Evolutionary conservation across 2,888 invertebrate genomes (phyloP).

Genomic region (Calephelis perditalis): DNA sequence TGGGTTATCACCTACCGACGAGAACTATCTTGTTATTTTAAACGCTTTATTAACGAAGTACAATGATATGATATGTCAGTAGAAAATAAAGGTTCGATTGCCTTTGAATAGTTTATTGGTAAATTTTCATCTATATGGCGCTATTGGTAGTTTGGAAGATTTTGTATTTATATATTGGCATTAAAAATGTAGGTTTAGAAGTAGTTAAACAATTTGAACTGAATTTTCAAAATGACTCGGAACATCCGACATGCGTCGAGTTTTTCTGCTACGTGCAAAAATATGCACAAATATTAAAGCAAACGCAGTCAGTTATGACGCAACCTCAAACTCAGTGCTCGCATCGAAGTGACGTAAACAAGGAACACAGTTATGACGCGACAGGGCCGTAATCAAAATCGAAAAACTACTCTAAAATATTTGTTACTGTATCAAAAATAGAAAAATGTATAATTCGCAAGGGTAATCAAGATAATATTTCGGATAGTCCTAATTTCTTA

Average conservation of each 20-base stretch:
- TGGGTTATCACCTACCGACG: neutral
- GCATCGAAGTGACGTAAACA: neutral
- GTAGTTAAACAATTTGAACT: constrained; percentile 14
- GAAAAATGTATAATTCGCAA: neutral
- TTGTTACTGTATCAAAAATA: neutral
- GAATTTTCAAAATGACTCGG: neutral
- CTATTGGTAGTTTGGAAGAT: constrained; percentile 7
- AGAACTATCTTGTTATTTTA: constrained; percentile 3
- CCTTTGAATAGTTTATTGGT: constrained; percentile 14
- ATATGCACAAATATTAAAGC: neutral
- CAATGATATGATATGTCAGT: constrained; percentile 4
- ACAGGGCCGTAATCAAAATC: neutral
- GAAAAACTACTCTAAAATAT: neutral
- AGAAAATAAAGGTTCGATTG: neutral
- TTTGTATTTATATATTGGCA: constrained; percentile 16
- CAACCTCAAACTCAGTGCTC: too few species aligned
- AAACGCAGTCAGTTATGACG: neutral
- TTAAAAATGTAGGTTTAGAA: constrained; percentile 12
- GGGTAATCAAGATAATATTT: neutral
- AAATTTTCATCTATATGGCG: constrained; percentile 6
- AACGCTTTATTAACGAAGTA: constrained; percentile 13
- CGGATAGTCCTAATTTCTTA: constrained; percentile 2
- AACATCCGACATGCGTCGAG: constrained; percentile 10
- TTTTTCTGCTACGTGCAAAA: constrained; percentile 5
- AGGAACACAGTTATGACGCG: neutral